A percentile compares a stretch with the other conserved stretches of the same genome.
Evolutionary conservation across 2,113 vertebrate genomes (phyloP).

Genomic region (Chaetops frenatus): DNA sequence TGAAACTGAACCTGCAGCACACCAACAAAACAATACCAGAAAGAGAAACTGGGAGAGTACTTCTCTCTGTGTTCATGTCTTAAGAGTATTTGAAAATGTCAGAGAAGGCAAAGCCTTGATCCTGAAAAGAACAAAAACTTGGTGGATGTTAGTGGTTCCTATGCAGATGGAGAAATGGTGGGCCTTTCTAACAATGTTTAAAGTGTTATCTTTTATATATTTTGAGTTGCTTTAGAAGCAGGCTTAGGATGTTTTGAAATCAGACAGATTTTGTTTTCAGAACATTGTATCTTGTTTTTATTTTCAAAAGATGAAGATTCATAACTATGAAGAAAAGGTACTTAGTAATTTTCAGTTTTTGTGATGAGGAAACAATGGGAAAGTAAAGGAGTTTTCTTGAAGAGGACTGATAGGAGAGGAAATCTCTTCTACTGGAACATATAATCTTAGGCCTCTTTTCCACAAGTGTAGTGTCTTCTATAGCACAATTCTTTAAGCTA

Average conservation of each 20-base stretch:
- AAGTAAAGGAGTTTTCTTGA: not conserved
- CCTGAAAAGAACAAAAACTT: not conserved
- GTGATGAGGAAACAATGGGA: not conserved
- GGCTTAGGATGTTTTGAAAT: not conserved
- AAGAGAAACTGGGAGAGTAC: not conserved
- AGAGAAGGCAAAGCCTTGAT: not conserved
- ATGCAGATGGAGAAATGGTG: not conserved
- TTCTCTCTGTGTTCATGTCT: not conserved
- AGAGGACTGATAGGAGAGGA: not conserved
- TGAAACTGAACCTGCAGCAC: conserved; percentile 42
- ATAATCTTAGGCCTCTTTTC: not conserved
- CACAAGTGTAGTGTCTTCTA: not conserved
- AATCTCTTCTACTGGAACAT: not conserved
- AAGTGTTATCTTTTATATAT: not conserved
- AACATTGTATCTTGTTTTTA: not conserved
- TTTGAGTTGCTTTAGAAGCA: not conserved
- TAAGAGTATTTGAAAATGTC: not conserved
- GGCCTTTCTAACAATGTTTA: not conserved
- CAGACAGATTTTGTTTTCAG: not conserved
- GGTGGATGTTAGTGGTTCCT: not conserved
- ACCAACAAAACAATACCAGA: not conserved
- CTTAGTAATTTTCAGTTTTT: not conserved
- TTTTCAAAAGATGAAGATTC: not conserved
- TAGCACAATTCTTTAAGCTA: not conserved
- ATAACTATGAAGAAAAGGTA: not conserved